Conservation (phyloP, 2,113 vertebrate species). For the Gadus macrocephalus region DNA sequence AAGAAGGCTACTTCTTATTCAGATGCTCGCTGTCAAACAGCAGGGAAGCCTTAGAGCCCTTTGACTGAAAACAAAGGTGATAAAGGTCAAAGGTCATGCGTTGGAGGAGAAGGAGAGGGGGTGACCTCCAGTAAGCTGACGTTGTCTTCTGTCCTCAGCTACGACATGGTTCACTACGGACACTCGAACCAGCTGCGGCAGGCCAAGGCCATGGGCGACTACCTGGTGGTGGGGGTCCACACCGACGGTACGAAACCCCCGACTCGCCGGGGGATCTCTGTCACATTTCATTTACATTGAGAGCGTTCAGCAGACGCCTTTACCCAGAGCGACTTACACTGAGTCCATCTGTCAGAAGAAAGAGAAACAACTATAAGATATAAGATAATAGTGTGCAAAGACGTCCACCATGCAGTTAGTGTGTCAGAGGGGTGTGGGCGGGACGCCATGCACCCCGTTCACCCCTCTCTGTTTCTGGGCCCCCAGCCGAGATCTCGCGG, state of each 20-base stretch:
- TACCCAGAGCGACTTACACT: no score
- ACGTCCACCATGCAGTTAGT: no score
- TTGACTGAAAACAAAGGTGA: no score
- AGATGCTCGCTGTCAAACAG: no score
- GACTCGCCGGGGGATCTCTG: no score
- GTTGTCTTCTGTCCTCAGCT: constrained; percentile 66
- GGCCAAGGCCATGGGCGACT: constrained; percentile 92
- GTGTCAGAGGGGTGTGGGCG: no score
- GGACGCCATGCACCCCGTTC: background rate
- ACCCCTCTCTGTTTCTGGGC: background rate
- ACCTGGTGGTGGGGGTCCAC: constrained; percentile 90
- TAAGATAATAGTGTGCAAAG: background rate
- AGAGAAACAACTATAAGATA: constrained; percentile 2
- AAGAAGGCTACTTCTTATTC: no score
- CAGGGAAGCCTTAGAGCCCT: no score
- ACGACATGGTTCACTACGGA: constrained; percentile 98
- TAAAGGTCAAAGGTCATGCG: no score
- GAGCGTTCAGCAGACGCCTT: no score
- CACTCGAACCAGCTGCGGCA: constrained; percentile 98
- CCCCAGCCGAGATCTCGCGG: constrained; percentile 87
- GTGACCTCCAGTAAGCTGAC: background rate
- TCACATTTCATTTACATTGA: no score
- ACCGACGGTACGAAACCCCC: constrained; percentile 80
- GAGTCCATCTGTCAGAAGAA: background rate
- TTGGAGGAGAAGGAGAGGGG: background rate